A percentile compares a stretch with the other conserved stretches of the same genome.
Evolutionary conservation across 2,888 invertebrate genomes (phyloP).

Genomic region (Nomada fabriciana): DNA sequence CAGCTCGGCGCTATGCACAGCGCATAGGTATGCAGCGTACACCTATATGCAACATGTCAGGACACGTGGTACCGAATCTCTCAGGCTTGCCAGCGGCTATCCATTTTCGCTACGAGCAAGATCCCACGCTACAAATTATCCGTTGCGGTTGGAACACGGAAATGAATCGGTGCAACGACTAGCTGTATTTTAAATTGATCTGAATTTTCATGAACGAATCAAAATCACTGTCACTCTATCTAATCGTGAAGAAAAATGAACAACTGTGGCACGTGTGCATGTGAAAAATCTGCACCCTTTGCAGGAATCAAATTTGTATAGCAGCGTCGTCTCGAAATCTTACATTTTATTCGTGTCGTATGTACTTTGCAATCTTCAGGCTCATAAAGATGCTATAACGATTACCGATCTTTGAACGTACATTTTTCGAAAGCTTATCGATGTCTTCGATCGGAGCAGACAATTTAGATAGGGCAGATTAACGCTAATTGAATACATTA

Average conservation of each 20-base stretch:
- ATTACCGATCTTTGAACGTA: conserved; percentile 9
- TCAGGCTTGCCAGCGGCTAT: conserved; percentile 75
- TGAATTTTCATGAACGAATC: conserved; percentile 12
- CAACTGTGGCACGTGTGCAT: background rate
- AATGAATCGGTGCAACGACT: conserved; percentile 51
- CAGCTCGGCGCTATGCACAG: conserved; percentile 73
- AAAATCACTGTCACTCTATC: too few relatives aligned
- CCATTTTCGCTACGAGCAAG: conserved; percentile 72
- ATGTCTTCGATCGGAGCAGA: background rate
- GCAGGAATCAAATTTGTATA: background rate
- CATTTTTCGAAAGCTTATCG: conserved; percentile 6
- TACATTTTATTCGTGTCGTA: background rate
- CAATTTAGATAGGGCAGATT: conserved; percentile 3
- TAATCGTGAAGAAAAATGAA: background rate
- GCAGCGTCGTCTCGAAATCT: conserved; percentile 17
- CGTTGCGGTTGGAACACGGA: conserved; percentile 53
- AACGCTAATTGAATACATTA: background rate
- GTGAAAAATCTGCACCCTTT: background rate
- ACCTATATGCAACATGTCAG: conserved; percentile 79
- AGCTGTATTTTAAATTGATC: background rate
- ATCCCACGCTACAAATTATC: conserved; percentile 71
- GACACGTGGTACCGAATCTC: conserved; percentile 79
- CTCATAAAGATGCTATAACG: conserved; percentile 5
- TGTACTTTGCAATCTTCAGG: background rate
- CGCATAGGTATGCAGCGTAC: conserved; percentile 70